phyloP scores from a whole-genome alignment of 2,888 invertebrate genomes.

The Luffia ferchaultella region DNA sequence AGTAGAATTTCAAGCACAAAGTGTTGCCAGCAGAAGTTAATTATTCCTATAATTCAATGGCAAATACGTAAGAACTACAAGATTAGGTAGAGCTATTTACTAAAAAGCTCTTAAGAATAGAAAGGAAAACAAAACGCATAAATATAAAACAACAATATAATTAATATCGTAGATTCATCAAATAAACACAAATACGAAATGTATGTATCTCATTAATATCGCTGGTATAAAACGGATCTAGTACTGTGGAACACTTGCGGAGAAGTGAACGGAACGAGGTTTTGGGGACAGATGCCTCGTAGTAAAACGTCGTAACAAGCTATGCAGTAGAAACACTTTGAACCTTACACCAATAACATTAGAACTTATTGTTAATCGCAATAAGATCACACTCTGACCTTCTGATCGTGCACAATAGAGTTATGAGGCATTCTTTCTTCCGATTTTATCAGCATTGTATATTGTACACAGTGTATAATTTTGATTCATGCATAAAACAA shows the following conservation, averaged over 20 bases:
- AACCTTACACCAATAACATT: background rate
- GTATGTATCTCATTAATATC: background rate
- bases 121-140: background rate
- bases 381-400: background rate
- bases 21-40: too few species aligned
- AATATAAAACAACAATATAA: background rate
- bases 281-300: background rate
- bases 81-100: too few species aligned
- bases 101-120: too few species aligned
- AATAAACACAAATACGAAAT: background rate
- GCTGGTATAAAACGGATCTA: slow-evolving; percentile 1
- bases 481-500: slow-evolving; percentile 5
- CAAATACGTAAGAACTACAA: too few species aligned
- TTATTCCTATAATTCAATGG: too few species aligned
- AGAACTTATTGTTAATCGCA: background rate
- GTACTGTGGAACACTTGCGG: slow-evolving; percentile 3
- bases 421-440: slow-evolving; percentile 5
- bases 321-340: background rate
- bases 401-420: background rate
- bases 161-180: background rate
- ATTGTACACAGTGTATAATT: background rate
- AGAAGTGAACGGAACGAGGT: slow-evolving; percentile 4
- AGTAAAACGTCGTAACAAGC: background rate
- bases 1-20: too few species aligned
- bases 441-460: slow-evolving; percentile 5